Evolutionary conservation across 2,113 vertebrate genomes (phyloP), one percentile per base, ranked within the genome.

Genomic region (Colaptes auratus): DNA sequence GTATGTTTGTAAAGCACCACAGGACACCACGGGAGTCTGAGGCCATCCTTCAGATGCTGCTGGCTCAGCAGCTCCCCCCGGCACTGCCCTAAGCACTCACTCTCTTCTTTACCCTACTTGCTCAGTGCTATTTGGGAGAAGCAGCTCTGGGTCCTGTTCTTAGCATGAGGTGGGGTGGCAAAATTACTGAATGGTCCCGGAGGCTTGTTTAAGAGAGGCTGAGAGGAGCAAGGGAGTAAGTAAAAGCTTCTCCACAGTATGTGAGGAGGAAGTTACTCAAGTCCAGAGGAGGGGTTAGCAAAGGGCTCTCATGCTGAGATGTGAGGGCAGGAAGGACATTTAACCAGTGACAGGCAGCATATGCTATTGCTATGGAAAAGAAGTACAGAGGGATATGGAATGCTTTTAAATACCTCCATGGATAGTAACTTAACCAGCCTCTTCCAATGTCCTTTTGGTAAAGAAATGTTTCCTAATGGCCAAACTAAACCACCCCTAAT

Each of bases 1-100:
- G 9, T 36, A 18, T 18, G 31, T 59, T 78, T 73, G 18, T 53
- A 69, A 58, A 82, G 27, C 61, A 82, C 36, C 44, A 48, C 0
- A 0, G 50, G 56, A 74, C 36, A 33, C 33, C 48, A 23, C 10
- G 21, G 21, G n/a, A 63, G 39, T 52, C 64, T 78, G 82, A 71
- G 23, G 39, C 11, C 0, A 0, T 48, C 55, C 50, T 82, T 69
- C 50, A 48, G 60, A 35, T 17, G 28, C 24, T 1, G 2, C 36
- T 71, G 73, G 21, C 46, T 58, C 73, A 89, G 60, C 46, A 56
- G 21, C 50, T 15, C 7, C 6, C 13, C 17, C 8, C 20, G 3
- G 15, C 44, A 35, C 35, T 28, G 33, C 27, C 36, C 16, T 65
- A 80, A 83, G 77, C n/a, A 79, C 12, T 21, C 2, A 25, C 8